Percentiles rank a stretch among this genome's conserved stretches.
phyloP scores from a whole-genome alignment of 1,140 invertebrate genomes.

The Physella acuta region DNA sequence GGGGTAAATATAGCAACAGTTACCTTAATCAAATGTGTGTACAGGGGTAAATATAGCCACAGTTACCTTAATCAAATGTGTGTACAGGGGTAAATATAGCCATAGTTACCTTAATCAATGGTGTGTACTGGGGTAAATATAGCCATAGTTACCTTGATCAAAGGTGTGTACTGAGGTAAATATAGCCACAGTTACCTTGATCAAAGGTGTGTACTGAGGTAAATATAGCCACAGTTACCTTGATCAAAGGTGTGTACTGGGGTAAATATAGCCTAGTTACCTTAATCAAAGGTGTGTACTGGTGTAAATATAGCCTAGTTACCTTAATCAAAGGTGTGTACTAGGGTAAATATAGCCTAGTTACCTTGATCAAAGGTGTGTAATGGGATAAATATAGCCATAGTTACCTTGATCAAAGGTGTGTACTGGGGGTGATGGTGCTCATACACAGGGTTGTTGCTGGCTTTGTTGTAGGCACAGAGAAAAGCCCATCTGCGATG shows the following conservation, averaged over 20 bases:
- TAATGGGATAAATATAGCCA: background rate
- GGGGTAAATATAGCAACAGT: background rate
- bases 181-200: constrained; percentile 34
- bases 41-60: background rate
- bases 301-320: background rate
- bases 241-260: constrained; percentile 41
- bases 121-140: background rate
- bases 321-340: background rate
- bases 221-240: constrained; percentile 28
- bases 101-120: too few species aligned
- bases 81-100: constrained; percentile 48
- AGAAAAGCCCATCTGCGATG: constrained; percentile 46
- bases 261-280: too few species aligned
- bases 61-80: constrained; percentile 41
- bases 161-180: constrained; percentile 38
- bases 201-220: constrained; percentile 41
- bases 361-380: background rate
- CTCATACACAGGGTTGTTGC: constrained; percentile 42
- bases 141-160: constrained; percentile 38
- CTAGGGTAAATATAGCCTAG: background rate
- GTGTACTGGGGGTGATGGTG: constrained; percentile 49
- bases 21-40: background rate
- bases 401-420: constrained; percentile 40
- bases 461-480: constrained; percentile 43
- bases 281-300: background rate